These are phyloP conservation scores for Notodonta ziczac DNA, from an alignment of 2,888 invertebrate species.

Conservation along the genomic window DNA sequence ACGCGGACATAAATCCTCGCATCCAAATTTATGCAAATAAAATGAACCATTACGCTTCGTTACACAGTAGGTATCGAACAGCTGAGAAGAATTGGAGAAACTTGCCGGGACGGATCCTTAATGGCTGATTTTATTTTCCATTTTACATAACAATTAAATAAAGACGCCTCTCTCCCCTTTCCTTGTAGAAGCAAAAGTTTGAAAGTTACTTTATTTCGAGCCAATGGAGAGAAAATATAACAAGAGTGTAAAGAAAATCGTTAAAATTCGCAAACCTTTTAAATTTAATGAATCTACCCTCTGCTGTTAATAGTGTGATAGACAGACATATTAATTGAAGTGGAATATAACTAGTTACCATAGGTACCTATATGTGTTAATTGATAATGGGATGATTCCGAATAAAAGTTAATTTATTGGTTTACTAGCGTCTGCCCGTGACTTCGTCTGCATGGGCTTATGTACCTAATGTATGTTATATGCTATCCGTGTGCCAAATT, in stretches of 20 bases:
- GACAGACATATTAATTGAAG: too few species aligned
- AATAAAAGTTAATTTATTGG: too few species aligned
- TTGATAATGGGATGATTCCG: too few species aligned
- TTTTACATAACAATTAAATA: conserved; percentile 52
- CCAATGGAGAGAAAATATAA: conserved; percentile 19
- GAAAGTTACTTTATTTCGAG: conserved; percentile 23
- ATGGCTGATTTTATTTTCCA: conserved; percentile 63
- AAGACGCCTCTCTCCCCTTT: conserved; percentile 32
- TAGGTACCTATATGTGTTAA: too few species aligned
- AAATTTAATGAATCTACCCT: conserved; percentile 16
- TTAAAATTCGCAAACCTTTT: conserved; percentile 17
- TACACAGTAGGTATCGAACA: conserved; percentile 65
- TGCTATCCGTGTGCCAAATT: too few species aligned
- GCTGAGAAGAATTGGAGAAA: conserved; percentile 68
- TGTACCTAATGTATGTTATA: too few species aligned
- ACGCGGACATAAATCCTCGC: conserved; percentile 64
- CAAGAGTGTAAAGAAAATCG: conserved; percentile 25
- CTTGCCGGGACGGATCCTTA: conserved; percentile 58
- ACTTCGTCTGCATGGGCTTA: too few species aligned
- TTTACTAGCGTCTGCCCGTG: too few species aligned
- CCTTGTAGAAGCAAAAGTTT: conserved; percentile 22
- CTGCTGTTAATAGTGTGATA: conserved; percentile 8
- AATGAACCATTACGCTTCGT: conserved; percentile 76
- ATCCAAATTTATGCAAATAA: conserved; percentile 79
- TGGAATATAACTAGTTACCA: too few species aligned